Conservation (phyloP, 2,888 invertebrate species). For the Octodonta nipae region DNA sequence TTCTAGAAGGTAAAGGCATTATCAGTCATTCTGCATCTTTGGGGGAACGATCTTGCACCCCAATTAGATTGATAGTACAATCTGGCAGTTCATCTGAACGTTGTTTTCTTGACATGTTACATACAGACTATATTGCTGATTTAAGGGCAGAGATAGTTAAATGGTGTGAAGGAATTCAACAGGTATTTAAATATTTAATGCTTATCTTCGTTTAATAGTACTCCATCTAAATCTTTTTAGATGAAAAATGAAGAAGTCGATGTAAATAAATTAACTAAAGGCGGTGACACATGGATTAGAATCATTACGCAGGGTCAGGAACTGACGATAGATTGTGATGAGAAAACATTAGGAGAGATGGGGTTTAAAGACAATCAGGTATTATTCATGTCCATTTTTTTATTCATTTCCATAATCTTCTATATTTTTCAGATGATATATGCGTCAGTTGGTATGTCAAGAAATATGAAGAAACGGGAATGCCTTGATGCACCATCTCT, state of each 20-base stretch:
- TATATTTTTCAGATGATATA: slow-evolving; percentile 52
- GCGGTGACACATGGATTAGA: slow-evolving; percentile 49
- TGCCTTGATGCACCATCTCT: slow-evolving; percentile 72
- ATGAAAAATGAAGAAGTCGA: slow-evolving; percentile 24
- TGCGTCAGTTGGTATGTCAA: slow-evolving; percentile 71
- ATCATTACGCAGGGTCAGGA: slow-evolving; percentile 93
- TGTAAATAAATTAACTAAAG: slow-evolving; percentile 35
- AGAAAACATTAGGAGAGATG: slow-evolving; percentile 78
- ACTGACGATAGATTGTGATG: slow-evolving; percentile 81
- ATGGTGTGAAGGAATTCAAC: slow-evolving; percentile 69
- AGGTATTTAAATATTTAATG: slow-evolving; percentile 20
- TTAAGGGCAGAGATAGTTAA: slow-evolving; percentile 87
- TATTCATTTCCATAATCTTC: slow-evolving; percentile 4
- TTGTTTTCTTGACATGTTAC: slow-evolving; percentile 65
- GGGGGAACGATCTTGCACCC: slow-evolving; percentile 46
- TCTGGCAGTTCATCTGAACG: slow-evolving; percentile 80
- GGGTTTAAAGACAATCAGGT: slow-evolving; percentile 90
- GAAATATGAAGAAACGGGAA: slow-evolving; percentile 44
- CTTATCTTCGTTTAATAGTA: neutral
- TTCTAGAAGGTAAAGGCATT: slow-evolving; percentile 65
- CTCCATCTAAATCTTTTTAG: slow-evolving; percentile 11
- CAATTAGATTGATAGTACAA: slow-evolving; percentile 69
- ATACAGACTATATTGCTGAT: slow-evolving; percentile 82
- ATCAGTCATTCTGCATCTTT: slow-evolving; percentile 62
- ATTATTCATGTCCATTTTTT: slow-evolving; percentile 5